Evolutionary conservation across 2,797 vertebrate species (phyloP).

Genomic region (Alosa sapidissima): DNA sequence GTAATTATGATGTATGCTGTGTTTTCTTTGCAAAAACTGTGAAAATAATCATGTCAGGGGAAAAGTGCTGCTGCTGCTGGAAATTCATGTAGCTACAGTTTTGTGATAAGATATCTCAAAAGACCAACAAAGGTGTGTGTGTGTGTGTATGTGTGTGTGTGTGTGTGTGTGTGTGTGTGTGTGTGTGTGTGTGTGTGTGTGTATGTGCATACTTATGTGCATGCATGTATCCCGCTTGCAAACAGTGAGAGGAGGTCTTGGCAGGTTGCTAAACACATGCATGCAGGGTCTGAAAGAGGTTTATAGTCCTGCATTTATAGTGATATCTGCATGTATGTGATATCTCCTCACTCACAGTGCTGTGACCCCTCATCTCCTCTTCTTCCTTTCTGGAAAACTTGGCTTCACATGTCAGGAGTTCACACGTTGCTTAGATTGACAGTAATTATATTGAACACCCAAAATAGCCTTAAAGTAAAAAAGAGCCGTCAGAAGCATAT

Average conservation of each 20-base stretch:
- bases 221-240: background rate
- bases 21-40: background rate
- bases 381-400: background rate
- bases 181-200: background rate
- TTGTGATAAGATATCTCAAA: background rate
- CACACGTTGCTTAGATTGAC: slow-evolving; percentile 26
- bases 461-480: slow-evolving; percentile 2
- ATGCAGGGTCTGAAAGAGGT: slow-evolving; percentile 20
- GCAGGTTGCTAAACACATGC: slow-evolving; percentile 29
- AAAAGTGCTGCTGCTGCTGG: background rate
- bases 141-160: background rate
- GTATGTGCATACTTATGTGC: background rate
- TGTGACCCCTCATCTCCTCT: background rate
- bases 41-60: background rate
- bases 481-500: slow-evolving; percentile 33
- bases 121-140: background rate
- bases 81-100: background rate
- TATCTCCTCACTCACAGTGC: background rate
- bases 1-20: background rate
- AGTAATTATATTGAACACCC: slow-evolving; percentile 25
- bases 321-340: background rate
- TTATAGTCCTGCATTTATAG: background rate
- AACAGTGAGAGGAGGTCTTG: slow-evolving; percentile 27
- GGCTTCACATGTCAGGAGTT: background rate
- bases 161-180: background rate